These are phyloP conservation scores for Lepus europaeus DNA, from an alignment of 2,113 vertebrate genomes.

Conservation along the genomic window DNA sequence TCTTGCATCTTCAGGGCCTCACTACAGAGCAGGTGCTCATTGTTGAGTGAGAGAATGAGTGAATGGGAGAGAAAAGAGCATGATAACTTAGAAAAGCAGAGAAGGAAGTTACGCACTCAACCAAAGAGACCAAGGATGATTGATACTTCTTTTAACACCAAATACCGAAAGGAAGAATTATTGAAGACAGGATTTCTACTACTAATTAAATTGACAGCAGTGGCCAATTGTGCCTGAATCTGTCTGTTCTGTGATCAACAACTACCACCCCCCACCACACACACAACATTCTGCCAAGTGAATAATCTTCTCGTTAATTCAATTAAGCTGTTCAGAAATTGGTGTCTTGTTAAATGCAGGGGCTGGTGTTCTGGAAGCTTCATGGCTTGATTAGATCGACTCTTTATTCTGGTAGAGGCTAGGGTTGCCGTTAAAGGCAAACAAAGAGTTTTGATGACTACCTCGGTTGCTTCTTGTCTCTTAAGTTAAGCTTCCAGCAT, in stretches of 20 bases:
- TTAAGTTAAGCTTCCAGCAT: neutral
- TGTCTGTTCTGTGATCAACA: slow-evolving; percentile 67
- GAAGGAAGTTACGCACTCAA: neutral
- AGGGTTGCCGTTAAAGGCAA: neutral
- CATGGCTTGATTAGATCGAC: neutral
- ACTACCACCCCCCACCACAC: slow-evolving; percentile 21
- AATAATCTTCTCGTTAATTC: slow-evolving; percentile 75
- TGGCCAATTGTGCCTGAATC: slow-evolving; percentile 69
- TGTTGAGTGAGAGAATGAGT: neutral
- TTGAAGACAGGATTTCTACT: slow-evolving; percentile 60
- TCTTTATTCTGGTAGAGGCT: neutral
- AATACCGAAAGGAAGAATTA: slow-evolving; percentile 42
- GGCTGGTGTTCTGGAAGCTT: slow-evolving; percentile 57
- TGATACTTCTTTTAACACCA: slow-evolving; percentile 69
- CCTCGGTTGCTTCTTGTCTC: neutral
- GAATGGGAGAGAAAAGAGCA: neutral
- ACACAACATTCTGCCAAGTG: slow-evolving; percentile 66
- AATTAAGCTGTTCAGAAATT: slow-evolving; percentile 77
- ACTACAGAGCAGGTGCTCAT: neutral
- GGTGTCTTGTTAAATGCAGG: slow-evolving; percentile 59
- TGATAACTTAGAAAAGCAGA: neutral
- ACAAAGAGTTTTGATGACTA: neutral
- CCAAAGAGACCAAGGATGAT: slow-evolving; percentile 39
- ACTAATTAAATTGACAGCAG: slow-evolving; percentile 73
- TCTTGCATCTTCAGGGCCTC: too few species aligned